Evolutionary conservation across 2,888 invertebrate species (phyloP), one percentile per base, ranked within the genome.

Genomic region (Drosophila nigricruria): DNA sequence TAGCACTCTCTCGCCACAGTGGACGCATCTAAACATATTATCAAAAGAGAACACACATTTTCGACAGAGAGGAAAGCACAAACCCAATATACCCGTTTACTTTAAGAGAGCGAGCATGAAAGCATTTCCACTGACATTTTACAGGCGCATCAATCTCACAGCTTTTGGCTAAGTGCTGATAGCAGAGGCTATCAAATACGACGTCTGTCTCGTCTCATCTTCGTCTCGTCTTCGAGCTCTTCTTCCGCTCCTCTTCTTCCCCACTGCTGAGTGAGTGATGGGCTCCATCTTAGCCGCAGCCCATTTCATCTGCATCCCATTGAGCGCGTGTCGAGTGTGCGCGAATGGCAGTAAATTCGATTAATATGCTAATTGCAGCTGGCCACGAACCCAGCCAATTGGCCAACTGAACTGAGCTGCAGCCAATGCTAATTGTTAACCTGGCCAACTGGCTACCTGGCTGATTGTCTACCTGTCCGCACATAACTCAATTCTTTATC

Each of bases 291-390:
- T 61, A 66, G 53, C 20, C 9, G 6, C 36, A 63, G 52, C 42
- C 50, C 34, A 20, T 50, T 58, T 16, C 66, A 32, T 50, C 47
- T 49, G 43, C 58, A 27, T 16, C 34, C 52, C 27, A 20, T 49
- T 32, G 30, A 30, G 43, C 68, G 50, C 54, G 66, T 64, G 77
- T 71, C 77, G 75, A 73, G 67, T 77, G 70, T n/a, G 64, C 49
- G 49, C 43, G 62, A 63, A 53, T 43, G 32, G 38, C 71, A 59
- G 77, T 77, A 76, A 87, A 81, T 87, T 89, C 89, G 73, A 77
- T 85, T 77, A 87, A 81, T 70, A 85, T 85, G 85, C 74, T 81
- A 86, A 88, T 82, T 61, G 81, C 72, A 76, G 77, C 70, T 71
- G 60, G 56, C 9, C n/a, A 49, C 30, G 30, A 42, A 59, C 57